phyloP scores from a whole-genome alignment of 2,888 invertebrate species.

The Tenthredo amoena region DNA sequence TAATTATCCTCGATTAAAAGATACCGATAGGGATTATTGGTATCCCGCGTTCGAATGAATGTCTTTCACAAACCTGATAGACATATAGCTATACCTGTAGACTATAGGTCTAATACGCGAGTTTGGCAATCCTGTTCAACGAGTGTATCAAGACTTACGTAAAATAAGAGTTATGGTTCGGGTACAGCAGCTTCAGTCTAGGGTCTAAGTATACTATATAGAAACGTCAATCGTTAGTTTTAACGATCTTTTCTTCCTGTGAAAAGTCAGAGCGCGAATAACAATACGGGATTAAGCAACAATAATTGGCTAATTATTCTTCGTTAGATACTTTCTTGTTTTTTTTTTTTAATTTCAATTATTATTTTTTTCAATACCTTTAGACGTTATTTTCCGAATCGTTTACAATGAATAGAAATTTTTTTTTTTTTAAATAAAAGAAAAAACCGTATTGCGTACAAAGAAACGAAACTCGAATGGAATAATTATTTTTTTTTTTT shows the following conservation, averaged over 20 bases:
- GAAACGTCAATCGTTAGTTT: conserved; percentile 40
- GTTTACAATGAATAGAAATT: neutral
- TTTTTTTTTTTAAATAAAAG: too few relatives aligned
- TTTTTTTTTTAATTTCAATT: neutral
- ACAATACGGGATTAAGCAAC: neutral
- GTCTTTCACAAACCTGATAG: neutral
- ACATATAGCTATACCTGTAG: neutral
- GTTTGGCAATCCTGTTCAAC: conserved; percentile 8
- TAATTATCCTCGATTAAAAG: neutral
- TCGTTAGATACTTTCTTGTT: neutral
- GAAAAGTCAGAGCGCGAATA: neutral
- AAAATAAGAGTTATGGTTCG: conserved; percentile 2
- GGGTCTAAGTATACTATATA: neutral
- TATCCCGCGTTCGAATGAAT: too few relatives aligned
- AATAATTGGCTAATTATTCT: neutral
- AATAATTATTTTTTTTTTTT: too few relatives aligned
- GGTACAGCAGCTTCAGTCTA: neutral
- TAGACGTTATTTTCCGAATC: neutral
- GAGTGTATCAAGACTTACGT: neutral
- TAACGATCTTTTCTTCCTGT: conserved; percentile 39
- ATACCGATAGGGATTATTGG: neutral
- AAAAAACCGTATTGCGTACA: too few relatives aligned
- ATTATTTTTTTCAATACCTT: neutral
- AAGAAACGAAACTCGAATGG: too few relatives aligned
- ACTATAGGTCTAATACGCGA: neutral